These are phyloP conservation scores for Sturnira hondurensis DNA, from an alignment of 2,113 vertebrate species.

Conservation along the genomic window DNA sequence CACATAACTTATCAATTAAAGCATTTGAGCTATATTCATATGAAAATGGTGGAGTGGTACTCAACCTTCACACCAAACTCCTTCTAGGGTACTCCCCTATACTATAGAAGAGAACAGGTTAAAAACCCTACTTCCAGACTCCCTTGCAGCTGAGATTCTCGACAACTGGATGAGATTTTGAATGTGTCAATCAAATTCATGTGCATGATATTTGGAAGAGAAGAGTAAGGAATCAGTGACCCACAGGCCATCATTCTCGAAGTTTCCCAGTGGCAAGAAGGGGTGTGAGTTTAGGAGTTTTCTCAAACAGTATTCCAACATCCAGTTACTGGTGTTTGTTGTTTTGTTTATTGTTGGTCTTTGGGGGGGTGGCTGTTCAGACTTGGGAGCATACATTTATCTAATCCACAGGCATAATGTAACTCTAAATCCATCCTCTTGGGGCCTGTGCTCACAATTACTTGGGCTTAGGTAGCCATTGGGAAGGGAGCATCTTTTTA, in stretches of 20 bases:
- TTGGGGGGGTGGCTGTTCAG: not conserved
- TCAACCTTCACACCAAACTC: not conserved
- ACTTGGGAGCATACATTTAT: not conserved
- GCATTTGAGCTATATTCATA: not conserved
- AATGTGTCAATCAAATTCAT: not conserved
- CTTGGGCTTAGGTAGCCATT: not conserved
- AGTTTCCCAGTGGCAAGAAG: not conserved
- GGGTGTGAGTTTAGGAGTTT: not conserved
- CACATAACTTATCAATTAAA: not conserved
- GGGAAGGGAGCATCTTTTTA: not conserved
- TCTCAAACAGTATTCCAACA: not conserved
- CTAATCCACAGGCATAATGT: not conserved
- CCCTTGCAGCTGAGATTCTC: not conserved
- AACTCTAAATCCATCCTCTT: not conserved
- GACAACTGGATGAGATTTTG: not conserved
- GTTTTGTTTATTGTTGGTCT: not conserved
- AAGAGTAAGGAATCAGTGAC: not conserved
- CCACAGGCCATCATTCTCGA: not conserved
- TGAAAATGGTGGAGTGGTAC: not conserved
- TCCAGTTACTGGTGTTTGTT: not conserved
- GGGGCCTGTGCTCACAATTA: not conserved
- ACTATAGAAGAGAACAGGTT: not conserved
- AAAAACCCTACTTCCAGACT: not conserved
- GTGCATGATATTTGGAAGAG: not conserved
- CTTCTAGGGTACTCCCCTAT: not conserved